phyloP scores from a whole-genome alignment of 2,888 invertebrate genomes.

The Entomobrya proxima region DNA sequence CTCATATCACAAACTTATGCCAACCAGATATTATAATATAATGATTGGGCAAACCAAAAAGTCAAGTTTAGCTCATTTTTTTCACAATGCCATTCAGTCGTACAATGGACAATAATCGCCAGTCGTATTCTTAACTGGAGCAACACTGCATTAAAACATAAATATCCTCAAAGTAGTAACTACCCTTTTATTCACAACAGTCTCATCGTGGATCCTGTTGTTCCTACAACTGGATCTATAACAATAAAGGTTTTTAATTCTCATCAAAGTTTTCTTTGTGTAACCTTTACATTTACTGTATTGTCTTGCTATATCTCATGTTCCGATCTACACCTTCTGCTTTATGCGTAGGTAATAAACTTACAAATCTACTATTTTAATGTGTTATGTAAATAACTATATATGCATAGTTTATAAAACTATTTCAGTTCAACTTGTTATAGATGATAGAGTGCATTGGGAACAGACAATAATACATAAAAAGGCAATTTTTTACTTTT shows the following conservation, averaged over 20 bases:
- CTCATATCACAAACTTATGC: conserved; percentile 7
- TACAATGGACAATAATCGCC: neutral
- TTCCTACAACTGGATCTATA: conserved; percentile 50
- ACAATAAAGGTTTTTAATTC: conserved; percentile 49
- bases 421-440: neutral
- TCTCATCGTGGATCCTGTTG: neutral
- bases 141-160: neutral
- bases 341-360: neutral
- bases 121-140: neutral
- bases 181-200: neutral
- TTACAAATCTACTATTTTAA: neutral
- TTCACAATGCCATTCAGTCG: neutral
- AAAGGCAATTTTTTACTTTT: neutral
- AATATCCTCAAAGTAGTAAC: neutral
- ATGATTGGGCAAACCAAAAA: conserved; percentile 4
- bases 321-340: neutral
- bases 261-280: conserved; percentile 11
- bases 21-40: neutral
- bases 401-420: neutral
- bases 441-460: neutral
- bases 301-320: neutral
- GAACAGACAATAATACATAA: neutral
- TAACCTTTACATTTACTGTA: neutral
- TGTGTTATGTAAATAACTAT: neutral
- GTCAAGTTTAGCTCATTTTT: neutral